Conservation (phyloP, 2,113 vertebrate species). For the Trogon melanurus region DNA sequence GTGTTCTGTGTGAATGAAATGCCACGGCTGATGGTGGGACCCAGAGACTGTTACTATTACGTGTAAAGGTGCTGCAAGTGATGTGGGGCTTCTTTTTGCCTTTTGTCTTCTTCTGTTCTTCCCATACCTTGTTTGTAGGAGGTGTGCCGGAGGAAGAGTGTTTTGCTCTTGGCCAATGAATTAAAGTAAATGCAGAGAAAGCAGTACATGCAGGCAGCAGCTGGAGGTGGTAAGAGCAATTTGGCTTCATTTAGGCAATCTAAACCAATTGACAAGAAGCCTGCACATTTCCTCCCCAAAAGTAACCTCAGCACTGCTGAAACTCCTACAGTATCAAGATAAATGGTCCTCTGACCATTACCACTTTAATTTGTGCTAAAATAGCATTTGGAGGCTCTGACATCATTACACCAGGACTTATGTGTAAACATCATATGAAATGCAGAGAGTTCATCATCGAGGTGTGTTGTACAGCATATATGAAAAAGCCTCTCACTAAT, state of each 20-base stretch:
- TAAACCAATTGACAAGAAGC: constrained; percentile 6
- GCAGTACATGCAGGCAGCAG: not conserved
- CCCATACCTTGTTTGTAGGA: not conserved
- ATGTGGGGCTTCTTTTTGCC: not conserved
- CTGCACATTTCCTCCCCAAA: not conserved
- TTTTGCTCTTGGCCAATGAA: not conserved
- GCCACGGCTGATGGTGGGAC: constrained; percentile 58
- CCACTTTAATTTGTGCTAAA: not conserved
- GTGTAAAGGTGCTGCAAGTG: constrained; percentile 26
- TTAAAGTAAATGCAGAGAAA: not conserved
- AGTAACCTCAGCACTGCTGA: not conserved
- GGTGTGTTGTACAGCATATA: not conserved
- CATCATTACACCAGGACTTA: not conserved
- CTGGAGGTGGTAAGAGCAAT: not conserved
- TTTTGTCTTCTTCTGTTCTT: not conserved
- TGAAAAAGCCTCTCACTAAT: not conserved
- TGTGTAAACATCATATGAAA: not conserved
- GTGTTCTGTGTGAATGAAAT: constrained; percentile 37
- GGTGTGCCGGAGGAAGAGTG: not conserved
- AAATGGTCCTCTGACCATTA: not conserved
- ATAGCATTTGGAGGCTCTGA: not conserved
- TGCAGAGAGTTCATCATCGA: not conserved
- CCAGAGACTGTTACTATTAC: constrained; percentile 64
- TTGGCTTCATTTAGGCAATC: constrained; percentile 13
- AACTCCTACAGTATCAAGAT: not conserved